phyloP scores from a whole-genome alignment of 2,113 vertebrate species.

The Chaetops frenatus region DNA sequence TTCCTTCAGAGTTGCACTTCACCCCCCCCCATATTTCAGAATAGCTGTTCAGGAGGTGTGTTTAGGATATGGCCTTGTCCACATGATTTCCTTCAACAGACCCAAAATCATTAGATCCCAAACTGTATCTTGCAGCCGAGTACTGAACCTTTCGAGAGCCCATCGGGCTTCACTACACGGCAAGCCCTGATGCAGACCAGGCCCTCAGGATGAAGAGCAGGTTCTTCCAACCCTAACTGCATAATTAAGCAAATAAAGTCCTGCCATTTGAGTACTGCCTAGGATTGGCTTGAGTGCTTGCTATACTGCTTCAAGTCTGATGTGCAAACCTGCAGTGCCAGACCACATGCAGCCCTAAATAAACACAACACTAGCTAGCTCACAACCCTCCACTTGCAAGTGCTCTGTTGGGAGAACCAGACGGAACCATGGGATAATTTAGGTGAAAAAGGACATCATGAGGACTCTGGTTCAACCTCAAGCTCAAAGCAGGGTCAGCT shows the following conservation, averaged over 20 bases:
- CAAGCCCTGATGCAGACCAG: not conserved
- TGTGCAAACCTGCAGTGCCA: not conserved
- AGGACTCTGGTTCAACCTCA: not conserved
- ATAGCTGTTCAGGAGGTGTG: not conserved
- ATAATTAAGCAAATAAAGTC: not conserved
- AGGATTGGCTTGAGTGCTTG: not conserved
- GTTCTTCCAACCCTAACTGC: not conserved
- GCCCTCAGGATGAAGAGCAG: not conserved
- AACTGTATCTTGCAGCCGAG: not conserved
- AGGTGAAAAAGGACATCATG: not conserved
- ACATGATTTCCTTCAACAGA: not conserved
- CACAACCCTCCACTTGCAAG: not conserved
- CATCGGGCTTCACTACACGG: not conserved
- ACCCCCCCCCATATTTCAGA: rapidly evolving
- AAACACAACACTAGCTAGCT: too few species aligned
- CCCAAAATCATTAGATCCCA: not conserved
- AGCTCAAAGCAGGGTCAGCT: not conserved
- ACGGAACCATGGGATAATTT: not conserved
- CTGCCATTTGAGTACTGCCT: not conserved
- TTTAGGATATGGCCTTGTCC: not conserved
- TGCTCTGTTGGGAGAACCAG: not conserved
- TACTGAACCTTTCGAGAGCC: not conserved
- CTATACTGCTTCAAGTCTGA: not conserved
- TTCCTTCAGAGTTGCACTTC: not conserved
- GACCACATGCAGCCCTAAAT: not conserved